phyloP scores from a whole-genome alignment of 1,140 invertebrate species.

The Brachionus asplanchnoidis region DNA sequence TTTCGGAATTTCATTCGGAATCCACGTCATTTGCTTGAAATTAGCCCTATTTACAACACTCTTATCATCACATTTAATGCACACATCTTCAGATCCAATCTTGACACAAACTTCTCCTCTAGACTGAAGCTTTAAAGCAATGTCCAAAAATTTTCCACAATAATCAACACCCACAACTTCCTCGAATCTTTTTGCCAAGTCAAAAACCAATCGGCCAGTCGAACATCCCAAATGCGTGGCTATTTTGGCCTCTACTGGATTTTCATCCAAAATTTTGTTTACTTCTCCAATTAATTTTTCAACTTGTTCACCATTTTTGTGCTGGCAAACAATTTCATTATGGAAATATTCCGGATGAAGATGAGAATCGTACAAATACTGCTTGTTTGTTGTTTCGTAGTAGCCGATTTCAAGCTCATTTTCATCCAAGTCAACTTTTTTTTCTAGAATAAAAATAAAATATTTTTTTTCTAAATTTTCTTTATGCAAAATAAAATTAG shows the following conservation, averaged over 20 bases:
- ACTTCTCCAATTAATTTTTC: background rate
- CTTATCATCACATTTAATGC: background rate
- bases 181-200: slow-evolving; percentile 8
- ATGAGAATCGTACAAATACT: slow-evolving; percentile 40
- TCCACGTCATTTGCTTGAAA: slow-evolving; percentile 40
- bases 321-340: background rate
- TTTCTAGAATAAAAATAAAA: slow-evolving; percentile 12
- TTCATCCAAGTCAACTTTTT: background rate
- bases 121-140: slow-evolving; percentile 3
- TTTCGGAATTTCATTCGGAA: slow-evolving; percentile 41
- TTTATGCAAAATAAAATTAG: background rate
- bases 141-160: slow-evolving; percentile 29
- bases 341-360: slow-evolving; percentile 1
- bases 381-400: slow-evolving; percentile 21
- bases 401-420: background rate
- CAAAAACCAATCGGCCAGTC: slow-evolving; percentile 19
- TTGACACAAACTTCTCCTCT: background rate
- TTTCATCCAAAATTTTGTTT: background rate
- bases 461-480: background rate
- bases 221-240: slow-evolving; percentile 33
- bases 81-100: background rate
- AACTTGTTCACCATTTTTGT: background rate
- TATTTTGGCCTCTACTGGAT: background rate
- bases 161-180: slow-evolving; percentile 39
- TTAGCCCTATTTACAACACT: background rate